These are phyloP conservation scores for Adelognathus sp. DNA, from an alignment of 2,888 invertebrate species.

Conservation along the genomic window DNA sequence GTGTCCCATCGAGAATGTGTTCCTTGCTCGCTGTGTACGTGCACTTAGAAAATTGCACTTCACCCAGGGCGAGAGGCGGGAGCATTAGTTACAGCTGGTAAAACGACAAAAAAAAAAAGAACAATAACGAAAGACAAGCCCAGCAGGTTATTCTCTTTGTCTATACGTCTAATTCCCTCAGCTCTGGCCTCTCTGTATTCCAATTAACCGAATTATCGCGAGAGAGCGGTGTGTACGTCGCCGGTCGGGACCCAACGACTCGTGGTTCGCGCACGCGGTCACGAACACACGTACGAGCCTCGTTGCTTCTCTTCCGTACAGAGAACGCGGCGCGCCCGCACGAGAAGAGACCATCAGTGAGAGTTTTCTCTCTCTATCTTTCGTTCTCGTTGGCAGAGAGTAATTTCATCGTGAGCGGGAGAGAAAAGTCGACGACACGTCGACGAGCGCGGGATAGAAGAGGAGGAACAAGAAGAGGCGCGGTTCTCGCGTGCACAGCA, in stretches of 20 bases:
- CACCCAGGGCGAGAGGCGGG: slow-evolving; percentile 51
- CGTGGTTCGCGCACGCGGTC: slow-evolving; percentile 52
- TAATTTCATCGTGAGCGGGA: slow-evolving; percentile 41
- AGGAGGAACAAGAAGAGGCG: slow-evolving; percentile 44
- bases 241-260: slow-evolving; percentile 62
- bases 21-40: slow-evolving; percentile 29
- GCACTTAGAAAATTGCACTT: slow-evolving; percentile 68
- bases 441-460: slow-evolving; percentile 1
- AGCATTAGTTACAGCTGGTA: slow-evolving; percentile 36
- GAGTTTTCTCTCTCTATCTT: slow-evolving; percentile 1
- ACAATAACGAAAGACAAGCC: background rate
- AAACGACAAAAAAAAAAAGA: background rate
- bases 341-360: slow-evolving; percentile 50
- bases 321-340: slow-evolving; percentile 42
- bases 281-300: slow-evolving; percentile 1
- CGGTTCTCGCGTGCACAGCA: slow-evolving; percentile 47
- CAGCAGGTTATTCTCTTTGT: slow-evolving; percentile 35
- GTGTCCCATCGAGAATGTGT: slow-evolving; percentile 25
- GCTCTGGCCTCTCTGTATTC: slow-evolving; percentile 62
- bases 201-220: slow-evolving; percentile 77
- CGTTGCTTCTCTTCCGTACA: slow-evolving; percentile 20
- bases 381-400: slow-evolving; percentile 14
- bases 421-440: slow-evolving; percentile 26
- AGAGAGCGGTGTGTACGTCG: slow-evolving; percentile 47
- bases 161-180: slow-evolving; percentile 34